A percentile compares a stretch with the other conserved stretches of the same genome.
Evolutionary conservation across 30 jellyfish, hydroid and myxozoan species (phyloP).

Genomic region (Hydractinia echinata): DNA sequence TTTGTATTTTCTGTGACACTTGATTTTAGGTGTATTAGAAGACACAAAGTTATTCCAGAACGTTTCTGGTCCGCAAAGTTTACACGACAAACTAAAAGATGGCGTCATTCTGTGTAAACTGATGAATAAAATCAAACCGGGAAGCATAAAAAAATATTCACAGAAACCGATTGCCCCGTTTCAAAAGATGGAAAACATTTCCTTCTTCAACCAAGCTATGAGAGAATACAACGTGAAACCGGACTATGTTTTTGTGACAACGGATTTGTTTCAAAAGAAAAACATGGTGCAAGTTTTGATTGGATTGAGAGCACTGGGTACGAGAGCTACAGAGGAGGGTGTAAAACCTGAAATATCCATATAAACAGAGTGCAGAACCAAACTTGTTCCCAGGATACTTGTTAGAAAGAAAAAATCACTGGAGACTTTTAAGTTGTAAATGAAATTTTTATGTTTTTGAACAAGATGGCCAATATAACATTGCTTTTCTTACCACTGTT

Average conservation of each 20-base stretch:
- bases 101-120: conserved; percentile 16
- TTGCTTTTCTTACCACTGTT: too few relatives aligned
- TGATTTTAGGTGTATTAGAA: background rate
- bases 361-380: background rate
- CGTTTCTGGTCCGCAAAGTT: background rate
- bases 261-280: conserved; percentile 6
- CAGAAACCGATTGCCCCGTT: background rate
- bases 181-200: conserved; percentile 28
- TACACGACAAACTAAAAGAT: conserved; percentile 1
- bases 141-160: background rate
- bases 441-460: too few relatives aligned
- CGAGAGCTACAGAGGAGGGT: conserved; percentile 6
- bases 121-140: conserved; percentile 19
- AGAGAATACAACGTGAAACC: conserved; percentile 13
- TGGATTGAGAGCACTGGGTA: conserved; percentile 8
- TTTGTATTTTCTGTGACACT: background rate
- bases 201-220: conserved; percentile 20
- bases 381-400: too few relatives aligned
- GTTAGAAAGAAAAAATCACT: too few relatives aligned
- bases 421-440: too few relatives aligned
- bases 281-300: conserved; percentile 4
- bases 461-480: too few relatives aligned
- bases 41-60: background rate
- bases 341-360: background rate
- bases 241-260: conserved; percentile 16